phyloP scores from a whole-genome alignment of 2,113 vertebrate species.

The Stomatorhinus ivindoensis region DNA sequence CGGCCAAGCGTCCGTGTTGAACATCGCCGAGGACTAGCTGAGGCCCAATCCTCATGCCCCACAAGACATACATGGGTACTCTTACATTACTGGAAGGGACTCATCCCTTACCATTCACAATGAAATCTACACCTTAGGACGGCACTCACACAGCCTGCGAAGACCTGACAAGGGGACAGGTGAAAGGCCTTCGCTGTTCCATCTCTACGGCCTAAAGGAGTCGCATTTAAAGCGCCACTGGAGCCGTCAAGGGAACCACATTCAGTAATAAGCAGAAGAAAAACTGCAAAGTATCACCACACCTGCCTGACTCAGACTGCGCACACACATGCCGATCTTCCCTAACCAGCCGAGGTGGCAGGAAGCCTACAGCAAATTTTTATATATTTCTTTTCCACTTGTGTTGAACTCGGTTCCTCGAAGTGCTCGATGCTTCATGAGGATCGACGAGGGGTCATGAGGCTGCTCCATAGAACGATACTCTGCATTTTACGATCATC shows the following conservation, averaged over 20 bases:
- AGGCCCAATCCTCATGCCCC: background rate
- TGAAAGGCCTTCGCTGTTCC: background rate
- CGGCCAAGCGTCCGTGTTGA: background rate
- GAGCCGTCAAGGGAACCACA: background rate
- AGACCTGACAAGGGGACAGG: background rate
- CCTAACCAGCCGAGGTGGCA: background rate
- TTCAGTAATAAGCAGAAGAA: background rate
- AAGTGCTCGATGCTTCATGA: background rate
- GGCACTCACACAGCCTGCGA: background rate
- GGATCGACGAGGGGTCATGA: background rate
- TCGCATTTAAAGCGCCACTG: background rate
- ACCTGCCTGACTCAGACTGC: background rate
- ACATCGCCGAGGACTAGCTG: background rate
- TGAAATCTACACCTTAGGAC: background rate
- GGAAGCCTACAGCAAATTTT: background rate
- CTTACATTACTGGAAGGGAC: background rate
- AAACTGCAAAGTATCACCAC: background rate
- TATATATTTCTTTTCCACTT: background rate
- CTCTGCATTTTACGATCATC: background rate
- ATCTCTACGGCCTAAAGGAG: background rate
- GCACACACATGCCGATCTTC: background rate
- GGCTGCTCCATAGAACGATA: background rate
- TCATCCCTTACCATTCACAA: background rate
- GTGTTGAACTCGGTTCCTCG: background rate
- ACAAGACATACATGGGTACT: background rate